These are phyloP conservation scores for Drosophila santomea DNA, from an alignment of 1,140 invertebrate genomes.

Conservation along the genomic window DNA sequence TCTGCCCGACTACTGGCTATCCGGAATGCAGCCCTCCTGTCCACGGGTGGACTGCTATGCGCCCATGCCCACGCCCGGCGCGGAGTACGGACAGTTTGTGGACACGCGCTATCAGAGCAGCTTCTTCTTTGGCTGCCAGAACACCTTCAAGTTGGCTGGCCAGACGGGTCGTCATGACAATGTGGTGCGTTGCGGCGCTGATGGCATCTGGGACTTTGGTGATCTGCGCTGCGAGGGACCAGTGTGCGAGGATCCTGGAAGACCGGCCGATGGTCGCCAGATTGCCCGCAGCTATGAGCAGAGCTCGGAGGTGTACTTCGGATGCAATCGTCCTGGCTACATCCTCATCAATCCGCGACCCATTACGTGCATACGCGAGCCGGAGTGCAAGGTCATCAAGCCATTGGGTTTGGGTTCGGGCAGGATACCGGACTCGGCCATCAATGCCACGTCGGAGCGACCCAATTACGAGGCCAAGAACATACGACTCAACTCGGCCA, in stretches of 20 bases:
- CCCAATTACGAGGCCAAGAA: conserved; percentile 96
- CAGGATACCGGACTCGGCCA: conserved; percentile 96
- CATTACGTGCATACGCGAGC: conserved; percentile 95
- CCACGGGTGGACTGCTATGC: conserved; percentile 94
- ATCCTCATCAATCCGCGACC: conserved; percentile 96
- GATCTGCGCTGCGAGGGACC: conserved; percentile 97
- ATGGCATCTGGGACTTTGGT: conserved; percentile 98
- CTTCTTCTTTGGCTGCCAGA: conserved; percentile 98
- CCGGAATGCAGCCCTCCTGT: conserved; percentile 93
- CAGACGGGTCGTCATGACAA: conserved; percentile 96
- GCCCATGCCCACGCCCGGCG: conserved; percentile 95
- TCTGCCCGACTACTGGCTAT: conserved; percentile 96
- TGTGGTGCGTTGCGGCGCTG: conserved; percentile 94
- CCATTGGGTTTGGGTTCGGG: conserved; percentile 96
- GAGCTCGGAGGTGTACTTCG: conserved; percentile 95
- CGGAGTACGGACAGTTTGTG: conserved; percentile 94
- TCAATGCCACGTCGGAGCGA: conserved; percentile 96
- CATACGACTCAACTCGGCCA: conserved; percentile 95
- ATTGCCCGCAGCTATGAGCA: conserved; percentile 96
- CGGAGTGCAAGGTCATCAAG: conserved; percentile 96
- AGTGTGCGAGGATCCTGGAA: conserved; percentile 97
- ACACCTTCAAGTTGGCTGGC: conserved; percentile 97
- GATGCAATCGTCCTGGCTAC: conserved; percentile 95
- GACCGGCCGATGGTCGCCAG: conserved; percentile 96
- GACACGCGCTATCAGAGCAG: conserved; percentile 96